Percentiles rank a stretch among this genome's conserved stretches.
Evolutionary conservation across 2,113 vertebrate genomes (phyloP).

Genomic region (Pagrus major): DNA sequence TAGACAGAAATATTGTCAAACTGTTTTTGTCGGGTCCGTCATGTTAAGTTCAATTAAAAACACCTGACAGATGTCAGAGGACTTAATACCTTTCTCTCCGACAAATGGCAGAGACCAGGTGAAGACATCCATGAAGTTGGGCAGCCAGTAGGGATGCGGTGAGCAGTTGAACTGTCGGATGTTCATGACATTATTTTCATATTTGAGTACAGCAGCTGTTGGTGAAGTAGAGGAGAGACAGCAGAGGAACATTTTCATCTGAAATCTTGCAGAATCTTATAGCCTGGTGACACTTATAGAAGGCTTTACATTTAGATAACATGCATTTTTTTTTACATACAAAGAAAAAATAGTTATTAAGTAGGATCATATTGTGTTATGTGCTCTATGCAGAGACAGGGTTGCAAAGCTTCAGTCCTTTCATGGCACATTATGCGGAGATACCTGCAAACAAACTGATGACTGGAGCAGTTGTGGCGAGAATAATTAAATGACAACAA

Average conservation of each 20-base stretch:
- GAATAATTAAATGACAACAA: neutral
- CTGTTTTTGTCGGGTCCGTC: too few relatives aligned
- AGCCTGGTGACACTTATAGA: neutral
- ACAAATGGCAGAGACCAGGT: slow-evolving; percentile 90
- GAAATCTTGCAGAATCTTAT: neutral
- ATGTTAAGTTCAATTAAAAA: too few relatives aligned
- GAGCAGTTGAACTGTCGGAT: slow-evolving; percentile 90
- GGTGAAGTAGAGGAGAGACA: slow-evolving; percentile 20
- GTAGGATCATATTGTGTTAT: neutral
- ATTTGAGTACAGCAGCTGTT: slow-evolving; percentile 88
- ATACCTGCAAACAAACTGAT: neutral
- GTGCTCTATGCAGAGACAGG: neutral
- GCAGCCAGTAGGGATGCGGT: slow-evolving; percentile 89
- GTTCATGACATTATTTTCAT: slow-evolving; percentile 91
- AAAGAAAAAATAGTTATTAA: neutral
- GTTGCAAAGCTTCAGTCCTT: neutral
- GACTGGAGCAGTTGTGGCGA: neutral
- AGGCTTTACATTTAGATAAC: neutral
- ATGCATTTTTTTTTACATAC: neutral
- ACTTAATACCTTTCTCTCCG: slow-evolving; percentile 84
- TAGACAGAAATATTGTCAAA: too few relatives aligned
- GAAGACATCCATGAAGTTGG: slow-evolving; percentile 91
- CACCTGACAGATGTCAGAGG: neutral
- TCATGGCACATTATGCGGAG: neutral
- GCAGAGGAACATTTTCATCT: neutral